Conservation (phyloP, 2,888 invertebrate species). For the Periphyllus acericola region DNA sequence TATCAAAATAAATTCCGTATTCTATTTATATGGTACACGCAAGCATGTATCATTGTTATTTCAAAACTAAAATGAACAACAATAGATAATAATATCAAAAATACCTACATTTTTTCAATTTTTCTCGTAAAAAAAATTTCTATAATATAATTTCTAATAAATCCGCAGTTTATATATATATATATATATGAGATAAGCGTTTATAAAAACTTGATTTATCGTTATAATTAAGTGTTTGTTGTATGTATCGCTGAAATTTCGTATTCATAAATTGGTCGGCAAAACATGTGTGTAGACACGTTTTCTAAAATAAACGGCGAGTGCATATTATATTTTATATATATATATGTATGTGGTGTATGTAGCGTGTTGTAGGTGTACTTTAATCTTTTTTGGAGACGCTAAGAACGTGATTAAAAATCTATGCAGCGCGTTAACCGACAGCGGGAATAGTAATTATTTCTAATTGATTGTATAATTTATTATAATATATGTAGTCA, state of each 20-base stretch:
- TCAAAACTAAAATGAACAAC: background rate
- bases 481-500: background rate
- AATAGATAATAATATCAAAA: background rate
- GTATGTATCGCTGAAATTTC: background rate
- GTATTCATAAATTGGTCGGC: background rate
- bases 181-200: too few relatives aligned
- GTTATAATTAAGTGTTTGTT: background rate
- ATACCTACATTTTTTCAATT: background rate
- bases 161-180: too few relatives aligned
- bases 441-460: constrained; percentile 4
- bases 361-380: background rate
- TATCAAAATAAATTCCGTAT: too few relatives aligned
- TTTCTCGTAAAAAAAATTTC: background rate
- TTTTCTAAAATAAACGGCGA: background rate
- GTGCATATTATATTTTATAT: background rate
- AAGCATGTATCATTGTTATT: too few relatives aligned
- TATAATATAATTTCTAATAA: background rate
- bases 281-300: background rate
- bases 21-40: too few relatives aligned
- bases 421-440: background rate
- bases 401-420: constrained; percentile 7
- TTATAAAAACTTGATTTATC: background rate
- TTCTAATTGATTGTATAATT: background rate
- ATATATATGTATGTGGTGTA: background rate
- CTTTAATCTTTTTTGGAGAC: background rate